Evolutionary conservation across 2,797 vertebrate genomes (phyloP).

Genomic region (Sebastes taczanowskii): DNA sequence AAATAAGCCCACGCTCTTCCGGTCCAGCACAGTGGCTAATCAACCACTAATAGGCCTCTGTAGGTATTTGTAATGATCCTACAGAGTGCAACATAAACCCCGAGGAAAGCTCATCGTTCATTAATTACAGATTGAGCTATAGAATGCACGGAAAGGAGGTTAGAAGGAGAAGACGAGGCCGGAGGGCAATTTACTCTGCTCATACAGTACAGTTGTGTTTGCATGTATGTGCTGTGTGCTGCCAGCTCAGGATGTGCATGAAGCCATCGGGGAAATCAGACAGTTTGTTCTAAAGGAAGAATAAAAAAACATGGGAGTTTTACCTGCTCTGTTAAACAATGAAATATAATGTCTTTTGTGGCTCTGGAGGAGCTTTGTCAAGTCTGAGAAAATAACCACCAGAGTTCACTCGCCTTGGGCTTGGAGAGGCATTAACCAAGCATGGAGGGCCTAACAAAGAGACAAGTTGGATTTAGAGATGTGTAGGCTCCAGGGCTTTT

Average conservation of each 20-base stretch:
- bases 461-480: neutral
- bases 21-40: constrained; percentile 50
- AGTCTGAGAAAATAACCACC: neutral
- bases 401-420: neutral
- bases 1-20: constrained; percentile 60
- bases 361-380: neutral
- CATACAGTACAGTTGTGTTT: neutral
- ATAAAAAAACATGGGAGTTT: neutral
- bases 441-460: neutral
- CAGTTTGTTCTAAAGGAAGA: constrained; percentile 25
- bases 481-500: neutral
- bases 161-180: neutral
- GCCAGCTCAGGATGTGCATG: constrained; percentile 7
- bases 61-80: constrained; percentile 67
- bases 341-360: neutral
- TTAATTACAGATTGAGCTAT: constrained; percentile 54
- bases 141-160: constrained; percentile 35
- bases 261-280: constrained; percentile 44
- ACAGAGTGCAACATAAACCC: constrained; percentile 52
- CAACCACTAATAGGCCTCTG: constrained; percentile 67
- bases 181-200: constrained; percentile 10
- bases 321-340: constrained; percentile 13
- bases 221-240: neutral
- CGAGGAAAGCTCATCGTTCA: constrained; percentile 54
- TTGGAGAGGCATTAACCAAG: neutral